phyloP scores from a whole-genome alignment of 1,140 invertebrate species.

The Uloborus diversus region DNA sequence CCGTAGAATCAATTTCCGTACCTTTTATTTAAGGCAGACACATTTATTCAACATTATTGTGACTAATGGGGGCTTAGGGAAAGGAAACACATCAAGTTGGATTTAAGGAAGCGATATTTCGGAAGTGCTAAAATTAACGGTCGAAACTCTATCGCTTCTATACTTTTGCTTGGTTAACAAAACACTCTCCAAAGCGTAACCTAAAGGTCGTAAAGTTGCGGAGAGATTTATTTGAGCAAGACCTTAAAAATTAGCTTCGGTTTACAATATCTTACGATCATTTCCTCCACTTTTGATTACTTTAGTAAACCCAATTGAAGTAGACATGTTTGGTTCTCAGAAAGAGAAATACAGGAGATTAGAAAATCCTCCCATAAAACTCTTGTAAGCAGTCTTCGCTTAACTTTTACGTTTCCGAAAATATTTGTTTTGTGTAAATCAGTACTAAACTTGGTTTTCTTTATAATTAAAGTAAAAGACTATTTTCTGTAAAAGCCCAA shows the following conservation, averaged over 20 bases:
- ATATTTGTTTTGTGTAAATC: too few relatives aligned
- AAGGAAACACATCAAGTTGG: constrained; percentile 28
- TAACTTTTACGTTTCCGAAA: too few relatives aligned
- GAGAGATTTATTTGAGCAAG: constrained; percentile 8
- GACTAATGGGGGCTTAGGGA: constrained; percentile 39
- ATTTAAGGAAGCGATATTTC: constrained; percentile 39
- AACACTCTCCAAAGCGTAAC: background rate
- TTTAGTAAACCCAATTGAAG: too few relatives aligned
- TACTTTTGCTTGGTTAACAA: background rate
- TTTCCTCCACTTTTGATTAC: too few relatives aligned
- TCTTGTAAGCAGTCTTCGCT: too few relatives aligned
- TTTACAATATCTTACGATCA: background rate
- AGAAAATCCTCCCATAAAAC: too few relatives aligned
- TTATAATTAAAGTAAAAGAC: too few relatives aligned
- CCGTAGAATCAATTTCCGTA: constrained; percentile 27
- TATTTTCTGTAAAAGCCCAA: too few relatives aligned
- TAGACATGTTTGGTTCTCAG: too few relatives aligned
- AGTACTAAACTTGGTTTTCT: too few relatives aligned
- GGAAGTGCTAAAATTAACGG: constrained; percentile 28
- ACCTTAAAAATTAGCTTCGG: constrained; percentile 3
- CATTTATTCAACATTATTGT: constrained; percentile 49
- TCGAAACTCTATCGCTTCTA: constrained; percentile 8
- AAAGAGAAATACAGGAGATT: too few relatives aligned
- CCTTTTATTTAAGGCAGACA: constrained; percentile 33
- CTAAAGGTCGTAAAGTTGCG: constrained; percentile 21